phyloP scores from a whole-genome alignment of 2,113 vertebrate genomes.

The Lontra canadensis region DNA sequence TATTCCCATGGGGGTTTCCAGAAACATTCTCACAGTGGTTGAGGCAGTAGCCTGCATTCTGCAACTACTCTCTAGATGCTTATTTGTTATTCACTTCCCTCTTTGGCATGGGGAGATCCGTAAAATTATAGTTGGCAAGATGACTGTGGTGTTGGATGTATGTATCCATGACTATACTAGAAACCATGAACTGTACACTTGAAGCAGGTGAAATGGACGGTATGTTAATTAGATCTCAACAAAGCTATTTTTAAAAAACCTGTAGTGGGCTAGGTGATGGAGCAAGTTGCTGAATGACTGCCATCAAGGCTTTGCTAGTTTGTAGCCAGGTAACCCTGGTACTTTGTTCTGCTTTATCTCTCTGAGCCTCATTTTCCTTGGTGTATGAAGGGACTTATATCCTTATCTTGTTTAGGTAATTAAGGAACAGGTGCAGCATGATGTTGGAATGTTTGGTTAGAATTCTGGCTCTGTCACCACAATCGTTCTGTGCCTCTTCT shows the following conservation, averaged over 20 bases:
- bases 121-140: neutral
- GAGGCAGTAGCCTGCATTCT: neutral
- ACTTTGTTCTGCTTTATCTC: neutral
- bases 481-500: neutral
- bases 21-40: neutral
- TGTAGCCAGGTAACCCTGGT: neutral
- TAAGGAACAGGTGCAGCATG: neutral
- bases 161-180: neutral
- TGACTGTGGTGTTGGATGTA: neutral
- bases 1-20: slow-evolving; percentile 22
- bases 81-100: slow-evolving; percentile 1
- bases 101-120: neutral
- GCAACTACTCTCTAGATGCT: neutral
- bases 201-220: neutral
- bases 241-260: neutral
- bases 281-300: neutral
- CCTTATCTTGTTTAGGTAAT: neutral
- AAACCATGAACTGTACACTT: neutral
- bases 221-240: neutral
- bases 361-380: neutral
- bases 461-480: neutral
- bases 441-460: neutral
- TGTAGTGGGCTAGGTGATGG: neutral
- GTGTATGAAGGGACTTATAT: neutral
- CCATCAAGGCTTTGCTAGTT: neutral